Conservation (phyloP, 2,113 vertebrate genomes). For the Trachemys scripta region DNA sequence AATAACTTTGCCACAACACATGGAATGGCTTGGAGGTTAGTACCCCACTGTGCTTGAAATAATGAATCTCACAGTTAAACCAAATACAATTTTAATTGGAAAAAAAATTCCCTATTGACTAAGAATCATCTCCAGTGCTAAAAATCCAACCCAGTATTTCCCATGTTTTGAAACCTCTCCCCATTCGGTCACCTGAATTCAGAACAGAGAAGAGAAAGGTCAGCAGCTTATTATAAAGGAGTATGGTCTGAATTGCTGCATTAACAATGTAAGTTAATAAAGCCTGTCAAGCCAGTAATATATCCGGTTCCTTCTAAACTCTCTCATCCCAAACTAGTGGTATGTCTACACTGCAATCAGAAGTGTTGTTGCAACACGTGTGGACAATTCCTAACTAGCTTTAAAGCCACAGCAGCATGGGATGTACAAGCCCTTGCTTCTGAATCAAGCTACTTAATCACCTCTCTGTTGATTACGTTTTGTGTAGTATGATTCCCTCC, state of each 20-base stretch:
- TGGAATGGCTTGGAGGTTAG: neutral
- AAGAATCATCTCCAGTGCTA: neutral
- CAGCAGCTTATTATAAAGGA: neutral
- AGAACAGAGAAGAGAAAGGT: neutral
- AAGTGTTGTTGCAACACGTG: neutral
- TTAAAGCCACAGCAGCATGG: neutral
- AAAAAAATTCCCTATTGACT: neutral
- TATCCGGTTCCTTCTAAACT: neutral
- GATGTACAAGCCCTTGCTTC: neutral
- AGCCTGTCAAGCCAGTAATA: neutral
- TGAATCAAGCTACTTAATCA: neutral
- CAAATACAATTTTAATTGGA: neutral
- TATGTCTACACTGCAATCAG: neutral
- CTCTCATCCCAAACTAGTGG: neutral
- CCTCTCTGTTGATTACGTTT: fast-evolving
- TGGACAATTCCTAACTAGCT: neutral
- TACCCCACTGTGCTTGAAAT: neutral
- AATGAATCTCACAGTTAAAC: neutral
- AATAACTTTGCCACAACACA: neutral
- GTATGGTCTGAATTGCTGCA: neutral
- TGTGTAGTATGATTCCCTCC: neutral
- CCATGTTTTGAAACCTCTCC: neutral
- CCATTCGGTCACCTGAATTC: neutral
- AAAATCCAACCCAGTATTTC: neutral
- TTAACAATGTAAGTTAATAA: neutral